These are phyloP conservation scores for Sebastes steindachneri DNA, from an alignment of 2,797 vertebrate species.

Conservation along the genomic window DNA sequence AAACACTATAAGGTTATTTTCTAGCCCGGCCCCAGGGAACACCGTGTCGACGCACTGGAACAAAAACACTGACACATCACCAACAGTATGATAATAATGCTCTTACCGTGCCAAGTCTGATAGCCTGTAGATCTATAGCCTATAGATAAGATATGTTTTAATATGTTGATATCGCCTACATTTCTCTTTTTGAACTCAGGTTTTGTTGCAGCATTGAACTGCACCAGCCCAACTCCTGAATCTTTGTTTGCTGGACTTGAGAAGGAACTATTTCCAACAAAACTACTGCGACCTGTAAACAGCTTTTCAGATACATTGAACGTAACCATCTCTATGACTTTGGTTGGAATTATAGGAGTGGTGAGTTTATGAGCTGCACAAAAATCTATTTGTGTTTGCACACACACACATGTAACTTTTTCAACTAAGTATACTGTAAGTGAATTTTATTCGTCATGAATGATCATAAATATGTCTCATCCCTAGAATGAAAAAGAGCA, in stretches of 20 bases:
- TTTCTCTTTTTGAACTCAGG: slow-evolving; percentile 16
- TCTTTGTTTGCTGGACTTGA: slow-evolving; percentile 36
- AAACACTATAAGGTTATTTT: too few species aligned
- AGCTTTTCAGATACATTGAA: slow-evolving; percentile 11
- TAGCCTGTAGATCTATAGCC: too few species aligned
- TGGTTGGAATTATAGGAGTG: slow-evolving; percentile 60
- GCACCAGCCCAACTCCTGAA: slow-evolving; percentile 40
- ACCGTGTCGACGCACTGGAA: too few species aligned
- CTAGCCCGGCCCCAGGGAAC: too few species aligned
- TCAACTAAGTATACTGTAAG: neutral
- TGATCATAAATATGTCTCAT: neutral
- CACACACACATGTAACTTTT: neutral
- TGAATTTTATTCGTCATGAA: neutral
- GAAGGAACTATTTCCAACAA: slow-evolving; percentile 17
- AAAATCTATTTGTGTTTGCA: neutral
- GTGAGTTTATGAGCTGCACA: slow-evolving; percentile 33
- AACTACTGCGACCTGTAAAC: slow-evolving; percentile 28
- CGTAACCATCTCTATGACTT: slow-evolving; percentile 23
- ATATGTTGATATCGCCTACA: too few species aligned
- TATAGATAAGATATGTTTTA: too few species aligned
- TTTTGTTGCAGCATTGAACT: slow-evolving; percentile 47
- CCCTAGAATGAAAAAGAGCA: slow-evolving; percentile 56
- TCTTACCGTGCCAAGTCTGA: too few species aligned
- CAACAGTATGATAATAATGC: too few species aligned
- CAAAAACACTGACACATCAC: too few species aligned